phyloP scores from a whole-genome alignment of 2,113 vertebrate species.

The Corapipo altera region DNA sequence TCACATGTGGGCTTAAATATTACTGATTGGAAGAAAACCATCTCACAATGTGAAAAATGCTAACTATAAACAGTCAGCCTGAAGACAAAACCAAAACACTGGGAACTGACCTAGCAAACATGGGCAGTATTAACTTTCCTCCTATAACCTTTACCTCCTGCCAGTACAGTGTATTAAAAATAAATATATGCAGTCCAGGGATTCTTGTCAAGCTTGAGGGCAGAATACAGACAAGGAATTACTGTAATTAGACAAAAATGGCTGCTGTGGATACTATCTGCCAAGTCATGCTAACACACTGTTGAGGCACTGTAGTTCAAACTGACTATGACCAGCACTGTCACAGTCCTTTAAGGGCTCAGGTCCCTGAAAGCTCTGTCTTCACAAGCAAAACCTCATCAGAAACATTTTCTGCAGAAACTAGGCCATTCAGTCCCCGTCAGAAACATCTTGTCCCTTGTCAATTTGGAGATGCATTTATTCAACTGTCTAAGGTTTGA shows the following conservation, averaged over 20 bases:
- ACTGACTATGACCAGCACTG: background rate
- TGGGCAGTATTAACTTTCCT: background rate
- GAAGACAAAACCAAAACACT: background rate
- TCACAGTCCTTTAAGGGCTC: background rate
- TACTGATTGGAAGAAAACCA: background rate
- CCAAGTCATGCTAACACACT: background rate
- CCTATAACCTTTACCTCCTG: background rate
- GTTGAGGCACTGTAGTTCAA: background rate
- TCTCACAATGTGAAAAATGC: background rate
- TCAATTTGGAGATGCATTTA: background rate
- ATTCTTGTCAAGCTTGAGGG: background rate
- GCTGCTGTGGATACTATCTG: background rate
- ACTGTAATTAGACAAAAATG: background rate
- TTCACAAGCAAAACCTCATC: background rate
- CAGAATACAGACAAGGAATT: background rate
- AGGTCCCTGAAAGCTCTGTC: background rate
- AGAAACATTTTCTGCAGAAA: background rate
- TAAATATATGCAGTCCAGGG: background rate
- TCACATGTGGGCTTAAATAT: rapidly evolving
- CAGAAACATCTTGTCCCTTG: background rate
- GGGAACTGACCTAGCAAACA: background rate
- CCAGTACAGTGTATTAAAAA: constrained; percentile 13
- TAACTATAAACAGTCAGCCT: background rate
- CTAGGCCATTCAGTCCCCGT: background rate
- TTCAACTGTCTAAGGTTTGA: background rate